A percentile compares a stretch with the other conserved stretches of the same genome.
phyloP scores from a whole-genome alignment of 1,140 invertebrate genomes.

The Vollenhovia emeryi region DNA sequence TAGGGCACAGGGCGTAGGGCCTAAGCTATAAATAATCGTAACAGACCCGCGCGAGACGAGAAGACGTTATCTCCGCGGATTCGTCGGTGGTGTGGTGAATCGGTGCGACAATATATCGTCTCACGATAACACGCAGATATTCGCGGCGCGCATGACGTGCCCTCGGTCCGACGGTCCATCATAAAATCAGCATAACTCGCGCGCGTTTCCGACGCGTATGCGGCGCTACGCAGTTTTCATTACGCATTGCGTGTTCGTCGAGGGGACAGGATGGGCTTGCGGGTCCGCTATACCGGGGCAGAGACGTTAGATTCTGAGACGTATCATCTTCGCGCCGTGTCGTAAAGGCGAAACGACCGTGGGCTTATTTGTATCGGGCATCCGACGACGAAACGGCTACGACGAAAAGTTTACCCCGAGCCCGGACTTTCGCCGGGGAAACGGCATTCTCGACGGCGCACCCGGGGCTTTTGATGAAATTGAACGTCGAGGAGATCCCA shows the following conservation, averaged over 20 bases:
- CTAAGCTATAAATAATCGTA: neutral
- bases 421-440: neutral
- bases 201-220: neutral
- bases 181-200: constrained; percentile 30
- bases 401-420: constrained; percentile 8
- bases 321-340: constrained; percentile 42
- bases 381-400: neutral
- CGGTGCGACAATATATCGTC: neutral
- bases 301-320: constrained; percentile 24
- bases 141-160: neutral
- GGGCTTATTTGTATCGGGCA: constrained; percentile 62
- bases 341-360: constrained; percentile 67
- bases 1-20: neutral
- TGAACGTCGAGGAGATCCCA: neutral
- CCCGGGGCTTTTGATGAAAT: constrained; percentile 45
- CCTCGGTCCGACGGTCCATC: neutral
- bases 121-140: constrained; percentile 10
- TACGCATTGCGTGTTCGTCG: constrained; percentile 38
- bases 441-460: neutral
- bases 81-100: neutral
- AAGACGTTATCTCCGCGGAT: neutral
- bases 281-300: neutral
- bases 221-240: constrained; percentile 26
- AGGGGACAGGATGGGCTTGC: neutral
- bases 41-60: no score